Percentiles rank a stretch among this genome's conserved stretches.
Conservation (phyloP, 2,888 invertebrate species). For the Drosophila aldrichi region DNA sequence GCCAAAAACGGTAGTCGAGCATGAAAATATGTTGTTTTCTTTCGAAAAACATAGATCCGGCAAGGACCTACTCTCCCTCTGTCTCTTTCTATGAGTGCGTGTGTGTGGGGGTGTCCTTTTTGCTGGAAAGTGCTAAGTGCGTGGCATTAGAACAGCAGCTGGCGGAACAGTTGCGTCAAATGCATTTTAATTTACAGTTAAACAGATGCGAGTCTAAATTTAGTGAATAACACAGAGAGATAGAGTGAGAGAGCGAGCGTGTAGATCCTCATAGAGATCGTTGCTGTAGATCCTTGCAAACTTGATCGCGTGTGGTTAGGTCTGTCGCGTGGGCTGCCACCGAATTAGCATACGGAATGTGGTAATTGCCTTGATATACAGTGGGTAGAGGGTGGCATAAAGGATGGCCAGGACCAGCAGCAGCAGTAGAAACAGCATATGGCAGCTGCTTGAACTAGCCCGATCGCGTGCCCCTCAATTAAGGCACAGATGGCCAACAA, state of each 20-base stretch:
- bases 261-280: conserved; percentile 5
- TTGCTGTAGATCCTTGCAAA: conserved; percentile 31
- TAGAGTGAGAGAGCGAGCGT: not conserved
- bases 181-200: conserved; percentile 79
- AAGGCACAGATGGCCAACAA: conserved; percentile 60
- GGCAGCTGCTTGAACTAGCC: conserved; percentile 6
- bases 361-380: conserved; percentile 17
- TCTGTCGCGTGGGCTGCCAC: conserved; percentile 64
- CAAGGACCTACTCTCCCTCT: conserved; percentile 9
- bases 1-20: conserved; percentile 72
- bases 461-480: conserved; percentile 67
- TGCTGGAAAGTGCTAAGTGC: conserved; percentile 69
- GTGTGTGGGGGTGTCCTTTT: conserved; percentile 70
- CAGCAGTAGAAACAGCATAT: not conserved
- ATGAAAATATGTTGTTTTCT: conserved; percentile 77
- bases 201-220: conserved; percentile 67
- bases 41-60: conserved; percentile 60
- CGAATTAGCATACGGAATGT: conserved; percentile 66
- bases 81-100: conserved; percentile 1
- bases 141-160: conserved; percentile 78
- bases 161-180: conserved; percentile 76
- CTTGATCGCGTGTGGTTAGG: conserved; percentile 66
- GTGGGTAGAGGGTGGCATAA: conserved; percentile 3
- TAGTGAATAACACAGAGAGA: conserved; percentile 27
- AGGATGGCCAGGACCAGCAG: conserved; percentile 3